Evolutionary conservation across 2,888 invertebrate species (phyloP).

Genomic region (Lumbricus terrestris): DNA sequence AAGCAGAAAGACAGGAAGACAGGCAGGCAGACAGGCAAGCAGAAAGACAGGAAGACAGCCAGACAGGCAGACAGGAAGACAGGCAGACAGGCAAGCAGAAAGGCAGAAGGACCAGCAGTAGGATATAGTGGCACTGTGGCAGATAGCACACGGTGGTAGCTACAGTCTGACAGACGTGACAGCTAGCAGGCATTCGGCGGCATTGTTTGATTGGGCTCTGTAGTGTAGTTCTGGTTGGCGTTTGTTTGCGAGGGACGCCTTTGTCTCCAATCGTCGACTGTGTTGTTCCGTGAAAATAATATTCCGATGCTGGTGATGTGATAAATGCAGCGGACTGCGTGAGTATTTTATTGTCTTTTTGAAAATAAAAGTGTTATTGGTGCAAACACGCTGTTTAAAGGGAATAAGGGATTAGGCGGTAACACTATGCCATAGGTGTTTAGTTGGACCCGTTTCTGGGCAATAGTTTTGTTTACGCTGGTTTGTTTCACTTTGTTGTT

Average conservation of each 20-base stretch:
- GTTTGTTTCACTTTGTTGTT: no score
- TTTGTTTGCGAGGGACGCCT: neutral
- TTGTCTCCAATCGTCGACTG: neutral
- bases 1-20: neutral
- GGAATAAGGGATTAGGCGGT: neutral
- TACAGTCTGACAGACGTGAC: neutral
- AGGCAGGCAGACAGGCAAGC: neutral
- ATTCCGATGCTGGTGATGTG: neutral
- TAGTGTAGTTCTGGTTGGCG: neutral
- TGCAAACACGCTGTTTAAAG: neutral
- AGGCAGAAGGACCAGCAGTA: no score
- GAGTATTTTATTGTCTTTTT: neutral
- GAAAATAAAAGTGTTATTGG: neutral
- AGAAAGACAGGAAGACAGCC: no score
- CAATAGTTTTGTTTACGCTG: neutral
- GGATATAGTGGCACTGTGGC: no score
- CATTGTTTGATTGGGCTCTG: neutral
- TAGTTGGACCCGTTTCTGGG: neutral
- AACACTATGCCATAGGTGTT: neutral
- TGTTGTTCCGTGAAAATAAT: neutral
- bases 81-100: no score
- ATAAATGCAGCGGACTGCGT: neutral
- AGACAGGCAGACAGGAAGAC: no score
- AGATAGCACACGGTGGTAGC: no score
- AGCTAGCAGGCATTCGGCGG: neutral